These are phyloP conservation scores for Dynastes maya DNA, from an alignment of 2,888 invertebrate genomes.

Conservation along the genomic window DNA sequence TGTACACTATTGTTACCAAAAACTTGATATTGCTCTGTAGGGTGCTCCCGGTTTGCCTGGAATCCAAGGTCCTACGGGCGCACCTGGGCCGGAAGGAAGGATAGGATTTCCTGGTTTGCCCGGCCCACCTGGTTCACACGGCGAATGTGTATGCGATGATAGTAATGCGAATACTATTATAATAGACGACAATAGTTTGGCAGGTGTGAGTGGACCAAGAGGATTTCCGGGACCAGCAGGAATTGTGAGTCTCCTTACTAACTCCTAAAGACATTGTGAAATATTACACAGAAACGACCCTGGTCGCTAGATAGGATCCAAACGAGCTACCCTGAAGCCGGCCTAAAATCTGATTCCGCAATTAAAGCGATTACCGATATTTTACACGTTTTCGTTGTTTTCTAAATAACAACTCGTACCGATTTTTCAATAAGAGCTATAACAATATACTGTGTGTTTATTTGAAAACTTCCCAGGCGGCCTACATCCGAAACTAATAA, in stretches of 20 bases:
- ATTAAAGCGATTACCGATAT: too few species aligned
- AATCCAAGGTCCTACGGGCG: slow-evolving; percentile 59
- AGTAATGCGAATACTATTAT: slow-evolving; percentile 59
- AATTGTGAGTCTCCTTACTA: slow-evolving; percentile 62
- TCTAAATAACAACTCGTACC: too few species aligned
- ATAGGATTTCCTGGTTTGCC: slow-evolving; percentile 66
- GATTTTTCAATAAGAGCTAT: too few species aligned
- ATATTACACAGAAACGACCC: background rate
- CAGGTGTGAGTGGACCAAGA: slow-evolving; percentile 72
- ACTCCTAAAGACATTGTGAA: background rate
- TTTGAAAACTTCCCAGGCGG: too few species aligned
- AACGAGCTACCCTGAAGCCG: too few species aligned
- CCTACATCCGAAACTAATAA: too few species aligned
- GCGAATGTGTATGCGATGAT: slow-evolving; percentile 53
- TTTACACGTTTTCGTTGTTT: too few species aligned
- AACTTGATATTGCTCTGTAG: background rate
- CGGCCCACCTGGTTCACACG: slow-evolving; percentile 68
- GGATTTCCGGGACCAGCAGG: slow-evolving; percentile 75
- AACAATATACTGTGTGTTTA: too few species aligned
- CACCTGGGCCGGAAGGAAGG: slow-evolving; percentile 62
- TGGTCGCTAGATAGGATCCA: too few species aligned
- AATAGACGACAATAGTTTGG: slow-evolving; percentile 57
- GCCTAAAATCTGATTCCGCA: too few species aligned
- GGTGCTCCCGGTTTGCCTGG: slow-evolving; percentile 61
- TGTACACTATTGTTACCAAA: background rate